Conservation (phyloP, 2,888 invertebrate species). For the Anodontia alba region DNA sequence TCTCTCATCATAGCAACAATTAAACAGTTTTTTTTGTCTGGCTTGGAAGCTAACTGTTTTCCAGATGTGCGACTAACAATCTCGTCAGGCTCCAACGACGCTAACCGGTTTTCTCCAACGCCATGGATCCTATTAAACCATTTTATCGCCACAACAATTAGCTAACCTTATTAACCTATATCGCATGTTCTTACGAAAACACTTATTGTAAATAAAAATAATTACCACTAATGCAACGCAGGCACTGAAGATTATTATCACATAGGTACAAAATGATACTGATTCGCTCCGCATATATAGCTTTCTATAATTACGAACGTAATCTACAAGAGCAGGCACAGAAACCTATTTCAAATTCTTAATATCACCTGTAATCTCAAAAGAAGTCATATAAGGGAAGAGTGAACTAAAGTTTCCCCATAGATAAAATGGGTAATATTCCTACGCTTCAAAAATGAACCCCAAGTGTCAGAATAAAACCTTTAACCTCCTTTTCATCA, state of each 20-base stretch:
- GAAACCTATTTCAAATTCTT: slow-evolving; percentile 19
- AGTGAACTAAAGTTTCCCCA: background rate
- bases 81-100: too few species aligned
- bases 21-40: too few species aligned
- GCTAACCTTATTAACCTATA: too few species aligned
- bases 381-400: background rate
- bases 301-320: slow-evolving; percentile 5
- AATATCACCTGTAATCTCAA: background rate
- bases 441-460: background rate
- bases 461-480: background rate
- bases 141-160: slow-evolving; percentile 6
- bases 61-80: too few species aligned
- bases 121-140: background rate
- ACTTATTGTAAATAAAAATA: background rate
- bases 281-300: background rate
- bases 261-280: background rate
- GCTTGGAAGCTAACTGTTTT: too few species aligned
- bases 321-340: slow-evolving; percentile 15
- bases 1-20: too few species aligned
- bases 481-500: background rate
- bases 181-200: background rate
- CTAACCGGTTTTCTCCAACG: background rate
- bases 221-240: background rate
- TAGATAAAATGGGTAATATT: background rate
- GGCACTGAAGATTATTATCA: background rate